Conservation (phyloP, 2,797 vertebrate species). For the Semotilus atromaculatus region DNA sequence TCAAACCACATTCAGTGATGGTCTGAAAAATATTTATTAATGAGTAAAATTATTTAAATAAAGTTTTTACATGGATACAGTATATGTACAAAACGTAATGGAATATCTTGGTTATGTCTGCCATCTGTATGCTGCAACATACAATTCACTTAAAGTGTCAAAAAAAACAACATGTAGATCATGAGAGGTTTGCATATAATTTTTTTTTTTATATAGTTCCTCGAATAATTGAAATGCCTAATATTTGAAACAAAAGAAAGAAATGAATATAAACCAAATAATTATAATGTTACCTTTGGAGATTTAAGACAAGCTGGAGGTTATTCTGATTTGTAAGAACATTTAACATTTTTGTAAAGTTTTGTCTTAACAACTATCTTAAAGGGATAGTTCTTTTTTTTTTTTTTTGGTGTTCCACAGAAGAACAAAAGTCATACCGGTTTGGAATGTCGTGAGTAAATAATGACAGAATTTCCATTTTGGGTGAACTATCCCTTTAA, state of each 20-base stretch:
- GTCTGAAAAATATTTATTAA: not conserved
- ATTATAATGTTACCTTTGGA: not conserved
- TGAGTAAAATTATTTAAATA: too few species aligned
- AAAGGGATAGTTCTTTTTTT: not conserved
- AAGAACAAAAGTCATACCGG: not conserved
- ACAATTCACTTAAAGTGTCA: not conserved
- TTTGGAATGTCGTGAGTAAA: not conserved
- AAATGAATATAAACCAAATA: not conserved
- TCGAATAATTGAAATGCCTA: not conserved
- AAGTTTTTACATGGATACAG: not conserved
- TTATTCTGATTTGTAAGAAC: not conserved
- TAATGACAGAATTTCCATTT: not conserved
- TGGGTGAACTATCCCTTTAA: not conserved
- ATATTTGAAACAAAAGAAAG: not conserved
- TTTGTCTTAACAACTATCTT: not conserved
- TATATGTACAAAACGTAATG: not conserved
- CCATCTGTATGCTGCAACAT: not conserved
- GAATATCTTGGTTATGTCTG: not conserved
- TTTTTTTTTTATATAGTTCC: too few species aligned
- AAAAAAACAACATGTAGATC: not conserved
- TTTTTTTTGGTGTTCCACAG: not conserved
- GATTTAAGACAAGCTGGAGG: not conserved
- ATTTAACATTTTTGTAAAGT: too few species aligned
- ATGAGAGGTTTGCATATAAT: not conserved
- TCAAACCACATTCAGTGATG: not conserved